Evolutionary conservation across 2,888 invertebrate species (phyloP), one percentile per base, ranked within the genome.

Genomic region (Melikaiella ostensackeni): DNA sequence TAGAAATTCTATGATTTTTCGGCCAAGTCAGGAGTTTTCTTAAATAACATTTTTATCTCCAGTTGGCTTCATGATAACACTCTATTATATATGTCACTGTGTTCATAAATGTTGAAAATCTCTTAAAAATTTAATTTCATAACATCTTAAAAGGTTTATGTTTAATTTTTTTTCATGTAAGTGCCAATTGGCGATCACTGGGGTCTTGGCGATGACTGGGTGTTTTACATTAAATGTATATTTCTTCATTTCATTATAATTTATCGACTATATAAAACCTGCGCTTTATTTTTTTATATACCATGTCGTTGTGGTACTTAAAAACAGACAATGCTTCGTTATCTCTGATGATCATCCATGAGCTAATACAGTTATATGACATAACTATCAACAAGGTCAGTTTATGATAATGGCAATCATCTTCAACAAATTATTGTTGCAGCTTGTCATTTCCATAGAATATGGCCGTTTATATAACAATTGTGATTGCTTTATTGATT

Each of bases 261-360:
- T n/a, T 0, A 50, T n/a, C 8, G 2, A 50, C 2, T 9, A 50
- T n/a, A n/a, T 50, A 8, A n/a, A 50, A n/a, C n/a, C 8, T 9
- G 8, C n/a, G 5, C 1, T 6, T 0, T n/a, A 2, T n/a, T 7
- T 50, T n/a, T 50, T 11, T n/a, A 4, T 50, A 50, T 50, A n/a
- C n/a, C 27, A 21, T 46, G 66, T 66, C 42, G 42, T 66, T 66
- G 27, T 35, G 7, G 5, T 42, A 66, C 42, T 27, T 42, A 46
- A 46, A 66, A 66, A 46, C 42, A 27, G 46, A 66, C 46, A 66
- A 66, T 66, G 27, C 66, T 66, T 66, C 66, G 42, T 27, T 66
- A 66, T 66, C 24, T 66, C 46, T 42, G 27, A 8, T 24, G 42
- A 66, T 66, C 42, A 66, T 66, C 27, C 66, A 66, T 38, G 66